Evolutionary conservation across 2,113 vertebrate genomes (phyloP), one percentile per base, ranked within the genome.

Genomic region (Vidua macroura): DNA sequence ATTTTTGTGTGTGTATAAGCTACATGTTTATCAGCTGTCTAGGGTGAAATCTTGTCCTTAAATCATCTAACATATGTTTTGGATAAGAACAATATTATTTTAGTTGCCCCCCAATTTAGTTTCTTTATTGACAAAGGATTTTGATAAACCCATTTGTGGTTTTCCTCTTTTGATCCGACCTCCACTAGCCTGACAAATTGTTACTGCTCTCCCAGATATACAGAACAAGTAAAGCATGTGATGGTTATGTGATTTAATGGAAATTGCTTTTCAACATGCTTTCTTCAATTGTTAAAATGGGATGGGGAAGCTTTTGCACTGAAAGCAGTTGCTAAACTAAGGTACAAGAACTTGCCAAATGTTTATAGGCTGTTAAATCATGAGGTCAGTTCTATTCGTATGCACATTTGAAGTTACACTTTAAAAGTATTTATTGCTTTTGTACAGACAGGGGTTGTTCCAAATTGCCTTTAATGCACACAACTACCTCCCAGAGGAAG

Each of bases 401-500:
- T 31, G 37, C 4, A 23, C 33, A 10, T 67, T 75, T 13, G 31
- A 77, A 83, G 63, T 91, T 81, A 35, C 72, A 92, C 76, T 64
- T 48, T 53, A 33, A 74, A 74, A 89, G 53, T 81, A 73, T 74
- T 97, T 96, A 10, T 93, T 86, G 68, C 37, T 86, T 92, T 91
- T 92, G 43, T 83, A 86, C 68, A 92, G n/a, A 69, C 56, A 15
- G 49, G 87, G 92, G 58, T 80, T 84, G 70, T 68, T 85, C 89
- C 23, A 43, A 96, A 82, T 89, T 85, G 92, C 88, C 96, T 97
- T 90, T 76, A 72, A 72, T 97, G 97, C 98, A 98, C 98, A 98
- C 98, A 98, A 97, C 98, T 98, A 98, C 98, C 98, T 98, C 98
- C 98, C 97, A 97, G 97, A 97, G 97, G 97, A 97, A 98, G 98